Evolutionary conservation across 2,888 invertebrate species (phyloP), one percentile per base, ranked within the genome.

Genomic region (Agrochola litura): DNA sequence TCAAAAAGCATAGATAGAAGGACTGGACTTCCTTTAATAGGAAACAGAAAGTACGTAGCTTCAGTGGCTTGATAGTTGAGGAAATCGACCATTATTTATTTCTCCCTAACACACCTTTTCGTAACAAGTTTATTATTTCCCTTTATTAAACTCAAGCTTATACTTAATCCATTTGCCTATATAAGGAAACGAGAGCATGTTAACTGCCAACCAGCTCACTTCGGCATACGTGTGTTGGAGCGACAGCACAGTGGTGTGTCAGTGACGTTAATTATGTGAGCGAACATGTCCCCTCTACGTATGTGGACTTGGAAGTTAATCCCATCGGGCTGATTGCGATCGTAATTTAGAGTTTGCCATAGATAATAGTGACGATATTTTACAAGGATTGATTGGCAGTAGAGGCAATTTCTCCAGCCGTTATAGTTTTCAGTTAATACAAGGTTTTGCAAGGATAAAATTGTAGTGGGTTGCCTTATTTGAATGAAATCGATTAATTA

Each of bases 181-280:
- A 82, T 82, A 83, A 73, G 83, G 85, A 61, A 85, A 76, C 85
- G 30, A 78, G 79, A 84, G 60, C 79, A 82, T 76, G 83, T 84
- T 78, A 64, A 16, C 85, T 82, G 85, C 64, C 85, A 83, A 1
- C 68, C 52, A 78, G 85, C 63, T 71, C 83, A 77, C 81, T 73
- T 60, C 72, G 66, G 73, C 82, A 71, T 78, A 73, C 79, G 85
- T 79, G 78, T 78, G 85, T 77, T 69, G 58, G 84, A 84, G 69
- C 79, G 83, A 84, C 83, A 84, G 85, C 54, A 84, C 85, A 84
- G 85, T 84, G 85, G 85, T 79, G 85, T 70, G 75, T 67, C 60
- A 14, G 43, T 79, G 83, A 84, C 85, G 85, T 84, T 84, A 73
- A 84, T 85, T 84, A 84, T 84, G 85, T 84, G 83, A 84, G 82